Evolutionary conservation across 2,797 vertebrate genomes (phyloP).

Genomic region (Fistularia commersonii): DNA sequence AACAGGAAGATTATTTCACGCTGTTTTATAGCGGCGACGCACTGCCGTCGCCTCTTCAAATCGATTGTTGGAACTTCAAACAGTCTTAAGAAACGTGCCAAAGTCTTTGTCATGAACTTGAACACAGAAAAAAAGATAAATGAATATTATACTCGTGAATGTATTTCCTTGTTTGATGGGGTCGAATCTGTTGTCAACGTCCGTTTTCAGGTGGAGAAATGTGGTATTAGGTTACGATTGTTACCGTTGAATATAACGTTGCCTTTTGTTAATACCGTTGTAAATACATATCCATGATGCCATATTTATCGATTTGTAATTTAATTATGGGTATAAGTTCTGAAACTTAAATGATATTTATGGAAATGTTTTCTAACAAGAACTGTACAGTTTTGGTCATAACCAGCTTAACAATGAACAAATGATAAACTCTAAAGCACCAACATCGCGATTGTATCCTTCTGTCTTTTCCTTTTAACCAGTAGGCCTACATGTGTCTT

Average conservation of each 20-base stretch:
- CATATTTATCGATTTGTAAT: constrained; percentile 99
- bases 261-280: constrained; percentile 99
- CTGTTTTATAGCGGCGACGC: constrained; percentile 87
- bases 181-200: constrained; percentile 93
- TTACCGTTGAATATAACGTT: constrained; percentile 97
- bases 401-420: constrained; percentile 96
- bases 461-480: constrained; percentile 71
- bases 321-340: constrained; percentile 98
- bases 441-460: constrained; percentile 81
- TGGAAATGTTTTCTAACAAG: constrained; percentile 95
- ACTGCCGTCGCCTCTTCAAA: constrained; percentile 85
- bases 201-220: constrained; percentile 95
- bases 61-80: constrained; percentile 95
- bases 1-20: constrained; percentile 80
- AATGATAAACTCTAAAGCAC: constrained; percentile 81
- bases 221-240: constrained; percentile 95
- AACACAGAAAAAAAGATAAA: constrained; percentile 79
- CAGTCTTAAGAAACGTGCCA: constrained; percentile 99
- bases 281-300: constrained; percentile 99
- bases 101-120: constrained; percentile 99
- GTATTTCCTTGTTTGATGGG: constrained; percentile 99
- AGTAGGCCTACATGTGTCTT: constrained; percentile 81
- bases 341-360: constrained; percentile 99
- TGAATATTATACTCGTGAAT: constrained; percentile 98
- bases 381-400: constrained; percentile 98